Evolutionary conservation across 2,113 vertebrate genomes (phyloP).

Genomic region (Suricata suricatta): DNA sequence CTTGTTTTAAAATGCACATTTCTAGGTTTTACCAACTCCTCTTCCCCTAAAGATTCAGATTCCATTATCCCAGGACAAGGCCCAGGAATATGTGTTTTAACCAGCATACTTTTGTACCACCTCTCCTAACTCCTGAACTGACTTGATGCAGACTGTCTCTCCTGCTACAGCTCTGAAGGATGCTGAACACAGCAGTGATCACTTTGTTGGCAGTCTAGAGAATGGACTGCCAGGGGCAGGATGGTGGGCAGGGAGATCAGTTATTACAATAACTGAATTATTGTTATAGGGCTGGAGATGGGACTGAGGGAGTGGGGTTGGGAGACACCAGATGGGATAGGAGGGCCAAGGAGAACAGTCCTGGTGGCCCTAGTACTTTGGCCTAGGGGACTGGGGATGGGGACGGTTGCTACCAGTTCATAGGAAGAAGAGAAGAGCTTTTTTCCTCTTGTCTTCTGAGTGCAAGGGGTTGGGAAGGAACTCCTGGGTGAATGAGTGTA

Average conservation of each 20-base stretch:
- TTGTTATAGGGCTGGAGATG: too few relatives aligned
- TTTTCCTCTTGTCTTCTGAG: neutral
- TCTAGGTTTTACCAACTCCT: neutral
- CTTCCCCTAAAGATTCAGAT: neutral
- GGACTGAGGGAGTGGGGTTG: too few relatives aligned
- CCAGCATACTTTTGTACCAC: neutral
- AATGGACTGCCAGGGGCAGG: neutral
- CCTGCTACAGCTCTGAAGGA: neutral
- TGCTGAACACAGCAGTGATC: neutral
- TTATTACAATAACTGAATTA: too few relatives aligned
- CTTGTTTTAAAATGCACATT: neutral
- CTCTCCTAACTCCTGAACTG: neutral
- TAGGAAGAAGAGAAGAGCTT: neutral
- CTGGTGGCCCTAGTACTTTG: neutral
- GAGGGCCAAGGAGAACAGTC: neutral
- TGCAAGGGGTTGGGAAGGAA: neutral
- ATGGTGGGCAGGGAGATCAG: neutral
- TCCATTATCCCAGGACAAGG: neutral
- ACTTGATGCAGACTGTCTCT: neutral
- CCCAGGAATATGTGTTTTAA: neutral
- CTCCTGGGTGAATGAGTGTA: neutral
- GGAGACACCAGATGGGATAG: neutral
- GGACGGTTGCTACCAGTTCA: neutral
- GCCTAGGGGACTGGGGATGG: neutral
- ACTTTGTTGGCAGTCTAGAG: neutral